Conservation (phyloP, 2,113 vertebrate genomes). For the Rallus limicola region DNA sequence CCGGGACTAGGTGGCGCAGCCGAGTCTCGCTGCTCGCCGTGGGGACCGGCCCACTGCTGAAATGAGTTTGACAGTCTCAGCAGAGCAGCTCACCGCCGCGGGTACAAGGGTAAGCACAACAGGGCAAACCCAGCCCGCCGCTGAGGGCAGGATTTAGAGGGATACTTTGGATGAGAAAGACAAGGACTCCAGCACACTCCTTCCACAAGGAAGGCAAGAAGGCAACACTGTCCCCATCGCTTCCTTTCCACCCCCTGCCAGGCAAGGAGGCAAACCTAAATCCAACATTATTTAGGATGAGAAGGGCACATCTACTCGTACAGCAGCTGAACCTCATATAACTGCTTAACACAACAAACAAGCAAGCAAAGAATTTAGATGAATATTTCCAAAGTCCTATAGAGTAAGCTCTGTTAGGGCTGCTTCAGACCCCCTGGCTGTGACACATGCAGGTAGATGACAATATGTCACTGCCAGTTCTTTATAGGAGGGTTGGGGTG, state of each 20-base stretch:
- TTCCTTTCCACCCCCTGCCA: neutral
- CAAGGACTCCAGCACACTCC: neutral
- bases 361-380: neutral
- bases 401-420: fast-evolving
- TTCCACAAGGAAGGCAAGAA: neutral
- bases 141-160: neutral
- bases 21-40: fast-evolving
- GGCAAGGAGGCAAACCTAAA: neutral
- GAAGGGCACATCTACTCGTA: neutral
- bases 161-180: neutral
- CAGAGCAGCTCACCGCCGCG: neutral
- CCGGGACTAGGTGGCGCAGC: neutral
- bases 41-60: neutral
- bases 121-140: neutral
- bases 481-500: neutral
- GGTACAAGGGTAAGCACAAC: fast-evolving
- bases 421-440: neutral
- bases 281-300: neutral
- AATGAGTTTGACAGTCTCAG: neutral
- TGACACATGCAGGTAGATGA: neutral
- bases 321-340: neutral
- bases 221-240: no score
- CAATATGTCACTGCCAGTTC: neutral
- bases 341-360: neutral
- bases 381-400: neutral